phyloP scores from a whole-genome alignment of 1,140 invertebrate genomes.

The Hyles vespertilio region DNA sequence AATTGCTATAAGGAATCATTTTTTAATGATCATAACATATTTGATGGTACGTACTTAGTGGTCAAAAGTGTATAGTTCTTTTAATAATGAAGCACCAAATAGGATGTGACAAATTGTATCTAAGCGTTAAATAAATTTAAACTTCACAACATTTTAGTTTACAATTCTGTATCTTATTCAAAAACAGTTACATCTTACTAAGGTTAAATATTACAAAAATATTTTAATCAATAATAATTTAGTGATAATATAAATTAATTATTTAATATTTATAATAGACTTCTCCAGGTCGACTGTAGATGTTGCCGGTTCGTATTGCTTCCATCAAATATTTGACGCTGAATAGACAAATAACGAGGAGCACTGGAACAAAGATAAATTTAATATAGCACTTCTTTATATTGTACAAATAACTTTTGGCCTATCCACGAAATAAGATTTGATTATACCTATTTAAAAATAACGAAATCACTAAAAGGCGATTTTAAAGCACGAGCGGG shows the following conservation, averaged over 20 bases:
- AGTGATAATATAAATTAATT: neutral
- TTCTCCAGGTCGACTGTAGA: conserved; percentile 57
- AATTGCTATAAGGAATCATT: too few relatives aligned
- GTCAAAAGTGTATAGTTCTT: too few relatives aligned
- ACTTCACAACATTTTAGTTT: too few relatives aligned
- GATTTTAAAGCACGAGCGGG: neutral
- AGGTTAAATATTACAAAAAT: too few relatives aligned
- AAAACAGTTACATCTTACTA: too few relatives aligned
- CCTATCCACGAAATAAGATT: neutral
- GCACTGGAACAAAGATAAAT: conserved; percentile 43
- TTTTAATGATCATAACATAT: too few relatives aligned
- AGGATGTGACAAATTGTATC: too few relatives aligned
- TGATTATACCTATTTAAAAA: neutral
- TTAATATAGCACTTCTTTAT: neutral
- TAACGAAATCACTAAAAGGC: neutral
- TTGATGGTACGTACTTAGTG: too few relatives aligned
- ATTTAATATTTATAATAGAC: conserved; percentile 46
- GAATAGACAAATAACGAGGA: conserved; percentile 62
- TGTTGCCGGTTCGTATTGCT: conserved; percentile 58
- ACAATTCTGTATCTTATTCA: too few relatives aligned
- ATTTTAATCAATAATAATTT: too few relatives aligned
- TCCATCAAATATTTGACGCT: conserved; percentile 66
- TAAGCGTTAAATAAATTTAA: too few relatives aligned
- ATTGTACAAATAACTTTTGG: neutral
- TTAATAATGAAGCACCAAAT: too few relatives aligned